Conservation (phyloP, 37 sponge, comb jelly and placozoan genomes). For the Amphimedon queenslandica region DNA sequence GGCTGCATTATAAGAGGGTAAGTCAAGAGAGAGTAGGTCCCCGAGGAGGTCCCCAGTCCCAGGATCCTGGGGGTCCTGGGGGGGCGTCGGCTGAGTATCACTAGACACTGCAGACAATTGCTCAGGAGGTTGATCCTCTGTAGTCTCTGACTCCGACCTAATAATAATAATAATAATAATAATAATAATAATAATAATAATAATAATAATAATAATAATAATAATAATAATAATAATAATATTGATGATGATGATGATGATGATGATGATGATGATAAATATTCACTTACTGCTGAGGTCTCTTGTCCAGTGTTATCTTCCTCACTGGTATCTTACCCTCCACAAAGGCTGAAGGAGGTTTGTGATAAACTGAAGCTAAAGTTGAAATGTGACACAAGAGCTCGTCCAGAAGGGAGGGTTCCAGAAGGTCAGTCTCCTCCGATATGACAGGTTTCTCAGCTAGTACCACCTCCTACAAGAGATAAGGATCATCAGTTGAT, state of each 20-base stretch:
- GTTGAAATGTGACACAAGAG: conserved; percentile 95
- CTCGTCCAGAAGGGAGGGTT: conserved; percentile 95
- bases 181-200: neutral
- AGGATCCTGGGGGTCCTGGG: no score
- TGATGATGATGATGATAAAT: neutral
- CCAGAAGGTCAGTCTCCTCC: conserved; percentile 96
- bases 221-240: neutral
- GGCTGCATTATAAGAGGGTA: conserved; percentile 15
- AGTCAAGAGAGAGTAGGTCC: conserved; percentile 87
- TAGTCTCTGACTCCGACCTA: conserved; percentile 65
- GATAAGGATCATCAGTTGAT: neutral
- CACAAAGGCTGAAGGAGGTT: conserved; percentile 94
- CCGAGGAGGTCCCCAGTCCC: conserved; percentile 80
- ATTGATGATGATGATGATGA: no score
- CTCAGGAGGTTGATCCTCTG: conserved; percentile 67
- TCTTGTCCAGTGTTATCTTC: conserved; percentile 72
- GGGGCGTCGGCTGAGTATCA: conserved; percentile 36
- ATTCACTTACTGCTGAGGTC: conserved; percentile 80
- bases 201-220: no score
- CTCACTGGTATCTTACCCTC: conserved; percentile 93
- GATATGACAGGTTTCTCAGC: conserved; percentile 98
- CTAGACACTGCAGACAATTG: conserved; percentile 15
- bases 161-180: neutral
- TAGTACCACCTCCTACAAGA: conserved; percentile 83
- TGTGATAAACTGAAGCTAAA: conserved; percentile 98